Evolutionary conservation across 2,888 invertebrate genomes (phyloP), one percentile per base, ranked within the genome.

Genomic region (Callosobruchus maculatus): DNA sequence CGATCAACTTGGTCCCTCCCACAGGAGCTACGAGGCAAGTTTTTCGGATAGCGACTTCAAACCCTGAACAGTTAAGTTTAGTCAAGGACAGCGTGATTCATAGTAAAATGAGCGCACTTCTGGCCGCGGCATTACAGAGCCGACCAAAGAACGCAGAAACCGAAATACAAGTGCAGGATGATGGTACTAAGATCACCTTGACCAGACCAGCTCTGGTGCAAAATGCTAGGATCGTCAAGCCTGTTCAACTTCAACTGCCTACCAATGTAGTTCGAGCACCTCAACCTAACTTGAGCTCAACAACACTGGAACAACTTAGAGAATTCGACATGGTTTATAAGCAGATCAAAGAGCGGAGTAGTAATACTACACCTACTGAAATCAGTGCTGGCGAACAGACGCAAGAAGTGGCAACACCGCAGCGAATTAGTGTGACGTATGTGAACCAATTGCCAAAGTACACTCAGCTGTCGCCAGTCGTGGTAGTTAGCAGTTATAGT

Each of bases 291-390:
- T 90, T 94, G 82, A 93, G 93, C 83, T 92, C 93, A 0, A 93
- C 93, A 0, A 94, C 94, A 0, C 86, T 94, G 71, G 94, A 95
- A 85, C 94, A 94, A 81, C 85, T 95, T 9, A 87, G 94, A 73
- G 95, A 95, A 83, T 95, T 95, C 81, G 94, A 95, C 83, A 92
- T 93, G 87, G 94, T 95, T 0, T 88, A 94, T 75, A 94, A 94
- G 82, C 94, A 94, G 87, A 93, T 95, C 0, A 94, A 94, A 83
- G 94, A 94, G 84, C 88, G 93, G 76, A 93, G 93, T 80, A 92
- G 91, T 22, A 91, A 91, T 2, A 91, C 77, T 31, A 81, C 80
- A 7, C 79, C 81, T 66, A 75, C 82, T 20, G 82, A 81, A 74
- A 78, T 81, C n/a, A 75, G 80, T 9, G 77, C 77, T 26, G 77